Conservation (phyloP, 2,113 vertebrate species). For the Geococcyx californianus region DNA sequence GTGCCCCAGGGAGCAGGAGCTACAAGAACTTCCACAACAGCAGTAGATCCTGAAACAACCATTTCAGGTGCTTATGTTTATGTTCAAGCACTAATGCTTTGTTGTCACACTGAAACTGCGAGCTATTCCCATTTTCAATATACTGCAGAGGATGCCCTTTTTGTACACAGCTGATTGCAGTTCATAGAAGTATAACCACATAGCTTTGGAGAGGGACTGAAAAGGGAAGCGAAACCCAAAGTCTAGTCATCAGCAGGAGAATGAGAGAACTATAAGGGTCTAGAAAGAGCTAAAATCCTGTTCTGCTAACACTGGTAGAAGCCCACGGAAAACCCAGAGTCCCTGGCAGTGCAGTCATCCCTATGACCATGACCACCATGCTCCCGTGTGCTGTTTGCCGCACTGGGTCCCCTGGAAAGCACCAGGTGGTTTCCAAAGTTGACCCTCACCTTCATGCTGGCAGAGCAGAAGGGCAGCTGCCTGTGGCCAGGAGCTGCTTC, state of each 20-base stretch:
- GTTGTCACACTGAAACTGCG: background rate
- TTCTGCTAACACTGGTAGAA: background rate
- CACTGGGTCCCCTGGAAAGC: background rate
- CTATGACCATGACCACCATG: fast-evolving
- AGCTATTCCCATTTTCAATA: background rate
- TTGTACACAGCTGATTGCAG: fast-evolving
- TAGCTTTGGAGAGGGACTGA: background rate
- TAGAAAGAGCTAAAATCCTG: background rate
- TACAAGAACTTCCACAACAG: fast-evolving
- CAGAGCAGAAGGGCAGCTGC: background rate
- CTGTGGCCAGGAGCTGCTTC: background rate
- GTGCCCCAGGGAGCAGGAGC: fast-evolving
- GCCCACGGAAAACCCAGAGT: background rate
- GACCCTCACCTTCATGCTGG: fast-evolving
- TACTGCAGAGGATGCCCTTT: background rate
- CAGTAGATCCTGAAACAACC: background rate
- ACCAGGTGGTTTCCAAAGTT: background rate
- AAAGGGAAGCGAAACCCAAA: background rate
- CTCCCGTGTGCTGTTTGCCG: background rate
- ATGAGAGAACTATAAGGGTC: background rate
- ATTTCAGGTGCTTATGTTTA: background rate
- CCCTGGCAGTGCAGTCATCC: background rate
- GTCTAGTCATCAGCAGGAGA: background rate
- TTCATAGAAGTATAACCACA: background rate
- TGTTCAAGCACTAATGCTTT: background rate